Evolutionary conservation across 2,113 vertebrate species (phyloP).

Genomic region (Myiopsitta monachus): DNA sequence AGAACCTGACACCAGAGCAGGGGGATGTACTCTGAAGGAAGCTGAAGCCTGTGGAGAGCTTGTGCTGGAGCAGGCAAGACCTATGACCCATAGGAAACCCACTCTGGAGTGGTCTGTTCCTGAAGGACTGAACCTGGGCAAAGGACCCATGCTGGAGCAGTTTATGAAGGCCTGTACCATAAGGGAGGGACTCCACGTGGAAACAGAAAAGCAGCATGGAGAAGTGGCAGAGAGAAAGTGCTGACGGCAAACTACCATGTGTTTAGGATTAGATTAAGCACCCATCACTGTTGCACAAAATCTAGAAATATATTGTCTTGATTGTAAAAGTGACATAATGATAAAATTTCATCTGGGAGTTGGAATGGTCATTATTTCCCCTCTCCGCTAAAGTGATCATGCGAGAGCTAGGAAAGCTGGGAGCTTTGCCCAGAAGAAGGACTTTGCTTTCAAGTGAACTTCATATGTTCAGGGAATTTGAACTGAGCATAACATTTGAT

Average conservation of each 20-base stretch:
- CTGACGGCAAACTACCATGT: neutral
- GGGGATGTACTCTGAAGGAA: neutral
- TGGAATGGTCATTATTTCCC: neutral
- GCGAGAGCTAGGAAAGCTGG: neutral
- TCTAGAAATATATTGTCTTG: neutral
- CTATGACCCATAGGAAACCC: neutral
- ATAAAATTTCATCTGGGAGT: neutral
- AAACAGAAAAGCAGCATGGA: neutral
- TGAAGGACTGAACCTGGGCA: accelerated
- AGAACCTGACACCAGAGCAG: neutral
- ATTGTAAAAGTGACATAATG: neutral
- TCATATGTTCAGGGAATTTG: slow-evolving; percentile 2
- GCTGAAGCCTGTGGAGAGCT: neutral
- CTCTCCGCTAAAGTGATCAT: neutral
- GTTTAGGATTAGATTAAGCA: neutral
- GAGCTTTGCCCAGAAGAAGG: slow-evolving; percentile 25
- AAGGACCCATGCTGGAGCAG: neutral
- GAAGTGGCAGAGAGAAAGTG: neutral
- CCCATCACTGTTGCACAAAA: neutral
- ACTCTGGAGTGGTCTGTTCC: neutral
- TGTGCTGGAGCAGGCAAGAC: neutral
- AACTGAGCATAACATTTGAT: neutral
- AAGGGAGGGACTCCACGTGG: accelerated
- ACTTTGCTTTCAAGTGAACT: slow-evolving; percentile 4
- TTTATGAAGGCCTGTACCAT: neutral